phyloP scores from a whole-genome alignment of 2,113 vertebrate species.

The Antigone vipio region DNA sequence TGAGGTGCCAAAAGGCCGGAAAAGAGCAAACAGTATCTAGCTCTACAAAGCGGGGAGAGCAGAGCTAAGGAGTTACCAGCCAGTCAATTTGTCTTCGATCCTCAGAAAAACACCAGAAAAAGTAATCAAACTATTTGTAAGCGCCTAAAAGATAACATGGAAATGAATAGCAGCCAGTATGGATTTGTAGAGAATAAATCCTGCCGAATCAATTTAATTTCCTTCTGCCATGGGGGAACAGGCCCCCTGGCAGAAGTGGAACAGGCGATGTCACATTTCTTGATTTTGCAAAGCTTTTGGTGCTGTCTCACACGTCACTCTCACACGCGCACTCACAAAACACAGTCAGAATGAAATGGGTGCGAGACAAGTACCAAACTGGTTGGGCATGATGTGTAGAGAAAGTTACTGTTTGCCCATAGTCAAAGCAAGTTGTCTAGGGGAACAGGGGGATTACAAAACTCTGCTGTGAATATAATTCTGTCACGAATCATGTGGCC shows the following conservation, averaged over 20 bases:
- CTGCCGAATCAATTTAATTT: slow-evolving; percentile 34
- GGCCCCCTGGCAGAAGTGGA: not conserved
- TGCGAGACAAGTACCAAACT: not conserved
- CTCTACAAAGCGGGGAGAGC: not conserved
- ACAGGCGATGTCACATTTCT: not conserved
- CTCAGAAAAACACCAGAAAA: not conserved
- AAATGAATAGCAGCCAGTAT: slow-evolving; percentile 5
- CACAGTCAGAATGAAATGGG: not conserved
- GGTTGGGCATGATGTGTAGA: not conserved
- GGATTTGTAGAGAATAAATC: slow-evolving; percentile 34
- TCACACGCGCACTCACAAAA: not conserved
- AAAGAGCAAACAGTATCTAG: not conserved
- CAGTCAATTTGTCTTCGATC: not conserved
- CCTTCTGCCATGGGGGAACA: not conserved
- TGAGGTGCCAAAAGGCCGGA: not conserved
- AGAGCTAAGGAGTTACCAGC: not conserved
- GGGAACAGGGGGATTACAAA: not conserved
- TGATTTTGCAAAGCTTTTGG: not conserved
- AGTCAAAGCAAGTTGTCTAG: not conserved
- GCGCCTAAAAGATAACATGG: not conserved
- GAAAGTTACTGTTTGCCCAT: not conserved
- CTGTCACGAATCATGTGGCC: not conserved
- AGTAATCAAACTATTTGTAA: slow-evolving; percentile 24
- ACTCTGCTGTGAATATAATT: not conserved
- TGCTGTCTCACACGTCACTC: not conserved